phyloP scores from a whole-genome alignment of 2,888 invertebrate genomes.

The Eristalis arbustorum region DNA sequence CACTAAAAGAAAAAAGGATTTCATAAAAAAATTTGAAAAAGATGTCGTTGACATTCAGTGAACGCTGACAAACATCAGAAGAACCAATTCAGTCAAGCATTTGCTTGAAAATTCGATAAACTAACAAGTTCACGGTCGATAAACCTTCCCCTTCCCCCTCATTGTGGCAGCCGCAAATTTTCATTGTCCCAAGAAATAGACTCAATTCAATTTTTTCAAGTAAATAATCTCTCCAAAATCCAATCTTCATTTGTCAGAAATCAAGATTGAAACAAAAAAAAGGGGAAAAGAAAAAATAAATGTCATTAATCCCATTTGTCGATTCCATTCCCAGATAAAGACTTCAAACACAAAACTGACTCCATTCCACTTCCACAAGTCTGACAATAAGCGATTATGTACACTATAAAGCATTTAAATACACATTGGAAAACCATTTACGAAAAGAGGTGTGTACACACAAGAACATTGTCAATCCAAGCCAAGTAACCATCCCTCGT shows the following conservation, averaged over 20 bases:
- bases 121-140: background rate
- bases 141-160: background rate
- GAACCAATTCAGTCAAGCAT: too few relatives aligned
- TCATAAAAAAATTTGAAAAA: too few relatives aligned
- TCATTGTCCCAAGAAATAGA: background rate
- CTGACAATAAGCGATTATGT: background rate
- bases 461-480: background rate
- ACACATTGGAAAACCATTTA: background rate
- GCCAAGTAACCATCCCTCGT: background rate
- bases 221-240: background rate
- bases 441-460: conserved; percentile 2
- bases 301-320: background rate
- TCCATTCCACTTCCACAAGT: background rate
- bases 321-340: background rate
- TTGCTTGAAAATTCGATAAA: background rate
- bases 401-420: conserved; percentile 5
- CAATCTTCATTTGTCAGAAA: background rate
- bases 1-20: too few relatives aligned
- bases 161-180: background rate
- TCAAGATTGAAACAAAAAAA: background rate
- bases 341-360: background rate
- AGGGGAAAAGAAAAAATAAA: background rate
- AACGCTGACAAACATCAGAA: too few relatives aligned
- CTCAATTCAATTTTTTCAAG: background rate
- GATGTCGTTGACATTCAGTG: too few relatives aligned